phyloP scores from a whole-genome alignment of 2,888 invertebrate species.

The Tetranychus truncatus region DNA sequence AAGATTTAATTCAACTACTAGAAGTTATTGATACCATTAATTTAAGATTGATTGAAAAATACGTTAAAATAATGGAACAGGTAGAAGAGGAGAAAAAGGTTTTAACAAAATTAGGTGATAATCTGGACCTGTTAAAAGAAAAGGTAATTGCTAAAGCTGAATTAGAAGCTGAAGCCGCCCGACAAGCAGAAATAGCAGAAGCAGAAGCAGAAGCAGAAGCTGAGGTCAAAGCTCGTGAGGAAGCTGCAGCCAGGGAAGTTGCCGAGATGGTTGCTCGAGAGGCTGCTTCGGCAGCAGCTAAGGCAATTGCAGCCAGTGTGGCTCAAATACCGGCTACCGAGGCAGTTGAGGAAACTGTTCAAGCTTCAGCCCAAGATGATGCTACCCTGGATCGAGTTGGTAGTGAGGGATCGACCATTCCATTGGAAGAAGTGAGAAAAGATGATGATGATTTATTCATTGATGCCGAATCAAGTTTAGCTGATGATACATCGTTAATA shows the following conservation, averaged over 20 bases:
- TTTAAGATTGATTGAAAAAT: neutral
- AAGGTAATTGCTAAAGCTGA: neutral
- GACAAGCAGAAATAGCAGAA: neutral
- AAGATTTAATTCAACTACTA: neutral
- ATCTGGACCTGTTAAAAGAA: neutral
- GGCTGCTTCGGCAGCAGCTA: neutral
- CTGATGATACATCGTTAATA: neutral
- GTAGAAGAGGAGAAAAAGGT: neutral
- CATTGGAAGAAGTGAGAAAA: neutral
- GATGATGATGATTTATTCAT: neutral
- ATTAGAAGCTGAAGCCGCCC: neutral
- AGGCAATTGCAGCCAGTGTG: neutral
- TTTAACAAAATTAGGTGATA: neutral
- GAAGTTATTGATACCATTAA: neutral
- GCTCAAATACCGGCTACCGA: neutral
- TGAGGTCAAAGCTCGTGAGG: slow-evolving; percentile 1
- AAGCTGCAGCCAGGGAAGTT: neutral
- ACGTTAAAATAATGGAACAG: neutral
- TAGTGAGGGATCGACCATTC: neutral
- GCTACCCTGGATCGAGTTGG: neutral
- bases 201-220: neutral
- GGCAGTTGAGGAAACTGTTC: neutral
- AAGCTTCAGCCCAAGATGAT: neutral
- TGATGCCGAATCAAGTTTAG: neutral
- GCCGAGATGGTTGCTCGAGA: neutral